Evolutionary conservation across 2,797 vertebrate species (phyloP).

Genomic region (Chanos chanos): DNA sequence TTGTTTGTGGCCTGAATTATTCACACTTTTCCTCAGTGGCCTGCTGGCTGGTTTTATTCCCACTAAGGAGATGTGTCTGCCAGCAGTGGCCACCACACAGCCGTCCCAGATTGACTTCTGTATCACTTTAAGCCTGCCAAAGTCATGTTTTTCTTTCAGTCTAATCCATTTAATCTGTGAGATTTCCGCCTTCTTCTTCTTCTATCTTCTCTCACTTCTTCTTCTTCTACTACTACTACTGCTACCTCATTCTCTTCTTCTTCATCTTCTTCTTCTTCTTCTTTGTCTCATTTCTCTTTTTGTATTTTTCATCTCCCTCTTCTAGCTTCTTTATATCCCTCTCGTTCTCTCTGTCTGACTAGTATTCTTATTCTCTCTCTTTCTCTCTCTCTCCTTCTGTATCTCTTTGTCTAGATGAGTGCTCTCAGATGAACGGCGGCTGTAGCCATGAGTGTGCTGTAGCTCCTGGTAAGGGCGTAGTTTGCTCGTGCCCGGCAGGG

Average conservation of each 20-base stretch:
- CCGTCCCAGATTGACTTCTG: background rate
- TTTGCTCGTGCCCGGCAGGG: slow-evolving; percentile 77
- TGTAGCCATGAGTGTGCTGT: slow-evolving; percentile 82
- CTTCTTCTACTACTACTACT: background rate
- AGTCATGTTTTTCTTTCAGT: no score
- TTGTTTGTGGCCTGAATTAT: no score
- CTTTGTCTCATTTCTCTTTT: background rate
- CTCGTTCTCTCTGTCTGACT: background rate
- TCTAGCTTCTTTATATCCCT: background rate
- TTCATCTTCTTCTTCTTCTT: background rate
- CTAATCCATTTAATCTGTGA: no score
- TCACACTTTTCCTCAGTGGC: background rate
- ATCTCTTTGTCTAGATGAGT: slow-evolving; percentile 66
- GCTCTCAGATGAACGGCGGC: slow-evolving; percentile 77
- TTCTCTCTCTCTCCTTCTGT: no score
- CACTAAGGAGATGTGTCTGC: background rate
- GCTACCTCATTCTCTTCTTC: background rate
- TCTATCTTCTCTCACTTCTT: background rate
- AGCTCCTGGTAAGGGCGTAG: slow-evolving; percentile 76
- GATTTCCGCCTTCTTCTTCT: background rate
- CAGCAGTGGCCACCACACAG: background rate
- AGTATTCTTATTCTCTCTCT: background rate
- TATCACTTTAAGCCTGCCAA: no score
- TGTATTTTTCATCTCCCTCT: background rate
- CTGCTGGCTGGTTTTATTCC: background rate